Evolutionary conservation across 2,797 vertebrate species (phyloP).

Genomic region (Ptychadena robeensis): DNA sequence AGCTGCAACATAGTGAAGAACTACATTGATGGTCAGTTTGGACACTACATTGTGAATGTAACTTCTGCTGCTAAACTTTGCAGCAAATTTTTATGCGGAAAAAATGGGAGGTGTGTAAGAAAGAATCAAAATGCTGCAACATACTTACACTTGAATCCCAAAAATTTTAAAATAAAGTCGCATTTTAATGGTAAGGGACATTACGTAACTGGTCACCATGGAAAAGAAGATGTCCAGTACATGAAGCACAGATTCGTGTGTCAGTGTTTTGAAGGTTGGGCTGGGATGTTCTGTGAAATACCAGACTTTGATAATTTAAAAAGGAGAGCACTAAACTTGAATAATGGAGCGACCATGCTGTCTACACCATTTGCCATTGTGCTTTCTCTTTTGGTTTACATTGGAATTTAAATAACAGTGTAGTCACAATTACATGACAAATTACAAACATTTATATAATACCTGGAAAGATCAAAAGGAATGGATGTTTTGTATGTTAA

Average conservation of each 20-base stretch:
- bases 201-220: conserved; percentile 75
- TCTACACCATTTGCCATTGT: conserved; percentile 50
- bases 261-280: conserved; percentile 90
- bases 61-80: conserved; percentile 89
- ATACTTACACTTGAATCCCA: conserved; percentile 83
- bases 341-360: conserved; percentile 61
- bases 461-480: not conserved
- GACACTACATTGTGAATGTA: conserved; percentile 87
- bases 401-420: conserved; percentile 40
- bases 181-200: conserved; percentile 68
- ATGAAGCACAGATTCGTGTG: conserved; percentile 88
- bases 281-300: conserved; percentile 83
- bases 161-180: conserved; percentile 76
- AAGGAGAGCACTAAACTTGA: not conserved
- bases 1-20: conserved; percentile 83
- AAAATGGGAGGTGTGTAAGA: conserved; percentile 85
- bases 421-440: not conserved
- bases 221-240: conserved; percentile 72
- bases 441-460: not conserved
- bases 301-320: conserved; percentile 68
- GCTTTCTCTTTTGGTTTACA: conserved; percentile 52
- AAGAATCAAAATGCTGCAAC: conserved; percentile 77
- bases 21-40: conserved; percentile 82
- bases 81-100: conserved; percentile 86
- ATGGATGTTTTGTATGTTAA: not conserved